Percentiles rank a stretch among this genome's conserved stretches.
Conservation (phyloP, 2,113 vertebrate genomes). For the Psephotus haematonotus region DNA sequence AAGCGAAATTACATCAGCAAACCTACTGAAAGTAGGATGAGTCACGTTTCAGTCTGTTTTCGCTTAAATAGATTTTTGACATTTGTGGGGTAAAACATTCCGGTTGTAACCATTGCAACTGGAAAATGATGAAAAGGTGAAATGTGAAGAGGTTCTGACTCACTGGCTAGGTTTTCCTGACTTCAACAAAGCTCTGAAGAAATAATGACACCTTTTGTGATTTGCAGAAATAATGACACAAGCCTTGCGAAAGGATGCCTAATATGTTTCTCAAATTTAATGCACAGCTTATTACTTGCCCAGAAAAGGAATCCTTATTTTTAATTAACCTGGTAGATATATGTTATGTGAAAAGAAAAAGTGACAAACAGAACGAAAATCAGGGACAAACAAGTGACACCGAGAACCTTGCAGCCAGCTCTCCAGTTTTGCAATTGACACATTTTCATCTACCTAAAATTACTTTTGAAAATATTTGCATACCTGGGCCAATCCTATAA, state of each 20-base stretch:
- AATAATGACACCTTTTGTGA: neutral
- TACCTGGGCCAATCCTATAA: neutral
- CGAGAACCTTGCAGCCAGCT: neutral
- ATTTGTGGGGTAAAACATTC: conserved; percentile 34
- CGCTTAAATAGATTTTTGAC: conserved; percentile 60
- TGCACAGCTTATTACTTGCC: neutral
- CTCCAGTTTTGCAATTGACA: neutral
- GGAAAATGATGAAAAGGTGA: conserved; percentile 46
- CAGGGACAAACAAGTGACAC: neutral
- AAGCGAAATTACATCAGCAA: conserved; percentile 63
- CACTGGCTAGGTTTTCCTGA: conserved; percentile 18
- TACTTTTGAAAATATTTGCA: neutral
- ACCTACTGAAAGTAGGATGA: conserved; percentile 53
- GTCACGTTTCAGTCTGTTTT: conserved; percentile 64
- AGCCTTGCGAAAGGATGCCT: neutral
- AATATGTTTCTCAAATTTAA: neutral
- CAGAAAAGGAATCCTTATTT: neutral
- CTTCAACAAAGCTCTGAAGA: conserved; percentile 14
- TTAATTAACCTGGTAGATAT: neutral
- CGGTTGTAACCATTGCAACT: conserved; percentile 41
- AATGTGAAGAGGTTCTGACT: conserved; percentile 69
- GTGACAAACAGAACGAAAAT: neutral
- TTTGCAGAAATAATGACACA: neutral
- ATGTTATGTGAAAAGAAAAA: neutral
- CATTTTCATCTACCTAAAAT: neutral